Evolutionary conservation across 2,797 vertebrate genomes (phyloP), one percentile per base, ranked within the genome.

Genomic region (Cetoscarus ocellatus): DNA sequence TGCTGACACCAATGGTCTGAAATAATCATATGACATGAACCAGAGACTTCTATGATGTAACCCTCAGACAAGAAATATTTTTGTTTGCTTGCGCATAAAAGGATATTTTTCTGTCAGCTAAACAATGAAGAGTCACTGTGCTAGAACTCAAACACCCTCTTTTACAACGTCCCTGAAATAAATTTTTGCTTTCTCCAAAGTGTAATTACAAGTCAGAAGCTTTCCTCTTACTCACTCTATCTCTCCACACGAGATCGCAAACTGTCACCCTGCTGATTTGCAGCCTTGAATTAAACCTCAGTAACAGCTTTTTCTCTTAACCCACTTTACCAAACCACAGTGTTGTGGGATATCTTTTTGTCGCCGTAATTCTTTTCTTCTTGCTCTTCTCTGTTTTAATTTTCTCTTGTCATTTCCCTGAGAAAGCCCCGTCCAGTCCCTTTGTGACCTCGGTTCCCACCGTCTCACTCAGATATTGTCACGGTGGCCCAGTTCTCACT

Each of bases 401-500:
- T 82, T 73, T 70, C 42, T 50, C 47, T 52, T 42, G 70, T 77
- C 60, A 73, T 66, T 67, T 62, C 70, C 66, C 73, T 84, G 80
- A 91, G 83, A 92, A 90, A 70, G 61, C 53, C n/a, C 15, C 74
- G 67, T 59, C 44, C 36, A 40, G 64, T 72, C 68, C 44, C 50
- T 61, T 43, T 2, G 50, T 76, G 75, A 86, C 77, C 73, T 88
- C 51, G 8, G 87, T 79, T 92, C 82, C 80, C 86, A 86, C 53
- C 67, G 45, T 71, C 82, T 75, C 68, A 57, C 73, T 64, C 45
- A 67, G 76, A 79, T 42, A 58, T 34, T 58, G 75, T 82, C 78
- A 75, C 65, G 67, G 51, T 65, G 81, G 77, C 80, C 75, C 61
- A 71, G 75, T 90, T 90, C 85, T 74, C 79, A 74, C 62, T 56